phyloP scores from a whole-genome alignment of 2,888 invertebrate species.

The Synanthedon formicaeformis region DNA sequence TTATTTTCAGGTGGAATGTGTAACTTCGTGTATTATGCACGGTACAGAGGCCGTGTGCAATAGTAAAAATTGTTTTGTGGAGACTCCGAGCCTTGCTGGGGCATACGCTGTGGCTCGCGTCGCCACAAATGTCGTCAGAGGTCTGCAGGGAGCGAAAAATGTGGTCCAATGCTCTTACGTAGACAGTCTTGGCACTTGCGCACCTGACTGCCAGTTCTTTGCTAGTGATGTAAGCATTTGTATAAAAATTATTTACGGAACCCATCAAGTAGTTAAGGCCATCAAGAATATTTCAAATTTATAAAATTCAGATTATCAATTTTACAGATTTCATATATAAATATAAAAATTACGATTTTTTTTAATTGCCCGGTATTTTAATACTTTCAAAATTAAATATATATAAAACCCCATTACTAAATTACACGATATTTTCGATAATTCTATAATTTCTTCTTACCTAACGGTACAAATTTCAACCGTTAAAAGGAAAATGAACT shows the following conservation, averaged over 20 bases:
- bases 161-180: slow-evolving; percentile 49
- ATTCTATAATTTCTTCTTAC: no score
- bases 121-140: slow-evolving; percentile 50
- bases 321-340: no score
- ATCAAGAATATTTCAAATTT: not conserved
- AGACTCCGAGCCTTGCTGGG: slow-evolving; percentile 47
- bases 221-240: slow-evolving; percentile 38
- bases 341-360: not conserved
- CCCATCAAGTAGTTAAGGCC: not conserved
- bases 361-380: not conserved
- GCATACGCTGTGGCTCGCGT: slow-evolving; percentile 53
- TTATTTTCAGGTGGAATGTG: slow-evolving; percentile 42
- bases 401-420: no score
- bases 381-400: no score
- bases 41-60: slow-evolving; percentile 42
- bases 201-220: slow-evolving; percentile 54
- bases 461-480: no score
- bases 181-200: slow-evolving; percentile 45
- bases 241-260: not conserved
- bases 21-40: slow-evolving; percentile 55
- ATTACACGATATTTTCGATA: no score
- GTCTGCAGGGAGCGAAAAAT: slow-evolving; percentile 35
- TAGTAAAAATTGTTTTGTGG: slow-evolving; percentile 33
- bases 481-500: no score
- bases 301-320: no score